A percentile compares a stretch with the other conserved stretches of the same genome.
Evolutionary conservation across 23 tunicate genomes (phyloP).

Genomic region (Diplosoma virens): DNA sequence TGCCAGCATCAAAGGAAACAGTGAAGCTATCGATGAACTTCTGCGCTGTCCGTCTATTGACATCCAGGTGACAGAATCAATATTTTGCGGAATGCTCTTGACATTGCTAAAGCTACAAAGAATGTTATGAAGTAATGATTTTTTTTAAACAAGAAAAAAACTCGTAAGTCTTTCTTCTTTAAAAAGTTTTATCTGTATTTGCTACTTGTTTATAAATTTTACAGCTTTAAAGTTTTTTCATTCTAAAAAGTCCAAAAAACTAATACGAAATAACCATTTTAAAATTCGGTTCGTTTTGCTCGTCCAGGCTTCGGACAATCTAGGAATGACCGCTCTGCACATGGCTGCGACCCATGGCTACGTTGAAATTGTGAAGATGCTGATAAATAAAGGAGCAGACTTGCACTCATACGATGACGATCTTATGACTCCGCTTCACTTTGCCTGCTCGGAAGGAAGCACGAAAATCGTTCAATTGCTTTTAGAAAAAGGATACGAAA

Average conservation of each 20-base stretch:
- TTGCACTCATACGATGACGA: slow-evolving; percentile 63
- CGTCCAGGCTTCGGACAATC: slow-evolving; percentile 58
- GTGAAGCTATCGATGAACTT: slow-evolving; percentile 44
- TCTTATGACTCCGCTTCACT: slow-evolving; percentile 77
- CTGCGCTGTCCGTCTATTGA: slow-evolving; percentile 36
- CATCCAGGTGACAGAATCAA: slow-evolving; percentile 55
- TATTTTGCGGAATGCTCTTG: too few relatives aligned
- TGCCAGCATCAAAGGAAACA: slow-evolving; percentile 81
- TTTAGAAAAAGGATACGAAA: slow-evolving; percentile 30
- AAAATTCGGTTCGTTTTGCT: too few relatives aligned
- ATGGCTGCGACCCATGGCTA: slow-evolving; percentile 89
- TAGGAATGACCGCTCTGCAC: slow-evolving; percentile 90
- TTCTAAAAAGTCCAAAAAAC: too few relatives aligned
- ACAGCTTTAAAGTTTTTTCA: too few relatives aligned
- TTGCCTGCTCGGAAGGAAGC: slow-evolving; percentile 78
- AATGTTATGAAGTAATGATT: too few relatives aligned
- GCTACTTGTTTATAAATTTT: too few relatives aligned
- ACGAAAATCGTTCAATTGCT: slow-evolving; percentile 48
- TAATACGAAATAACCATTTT: too few relatives aligned
- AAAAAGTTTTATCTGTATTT: too few relatives aligned
- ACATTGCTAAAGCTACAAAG: too few relatives aligned
- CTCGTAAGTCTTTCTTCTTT: too few relatives aligned
- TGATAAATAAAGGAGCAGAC: slow-evolving; percentile 59
- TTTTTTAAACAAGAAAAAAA: too few relatives aligned
- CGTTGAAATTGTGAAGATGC: slow-evolving; percentile 47